Evolutionary conservation across 2,113 vertebrate genomes (phyloP), one percentile per base, ranked within the genome.

Genomic region (Oncorhynchus gorbuscha): DNA sequence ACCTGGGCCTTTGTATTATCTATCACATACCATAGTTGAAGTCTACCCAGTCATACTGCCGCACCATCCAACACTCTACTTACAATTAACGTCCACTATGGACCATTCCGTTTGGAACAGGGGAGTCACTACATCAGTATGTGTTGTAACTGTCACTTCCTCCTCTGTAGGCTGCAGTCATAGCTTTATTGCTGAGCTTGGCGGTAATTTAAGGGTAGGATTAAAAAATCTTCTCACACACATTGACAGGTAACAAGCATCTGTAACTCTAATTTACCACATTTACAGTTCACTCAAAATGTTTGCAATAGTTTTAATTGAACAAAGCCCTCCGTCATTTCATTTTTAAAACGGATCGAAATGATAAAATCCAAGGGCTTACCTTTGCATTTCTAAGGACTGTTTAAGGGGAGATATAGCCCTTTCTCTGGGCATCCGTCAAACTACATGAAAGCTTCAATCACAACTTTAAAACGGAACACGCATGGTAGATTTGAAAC

Each of bases 351-450:
- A 76, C 45, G 78, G 59, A n/a, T n/a, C 76, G 2, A 80, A 88
- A 86, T 90, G 75, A 88, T 85, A 78, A 83, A 78, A 71, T 85
- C 85, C 87, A 77, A 6, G 71, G 80, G 83, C 91, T 86, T 88
- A 88, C 89, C 90, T 90, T 87, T 85, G 88, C 85, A 85, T 89
- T 89, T 87, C 79, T 90, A 91, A 90, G 88, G 86, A 88, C 24
- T 35, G 67, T 39, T 78, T 71, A 81, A 69, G 67, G 68, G 49
- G 73, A 55, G 16, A 55, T 55, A 55, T 55, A 70, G 81, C 62
- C 75, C 78, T 77, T 72, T 69, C 14, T 6, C 14, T 81, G 76
- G 85, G 84, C 87, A 35, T 74, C 77, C 74, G 64, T 7, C 5
- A 61, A 64, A n/a, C 65, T 2, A 64, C 32, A 67, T 28, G 22